Evolutionary conservation across 2,797 vertebrate genomes (phyloP), one percentile per base, ranked within the genome.

Genomic region (Microchirus variegatus): DNA sequence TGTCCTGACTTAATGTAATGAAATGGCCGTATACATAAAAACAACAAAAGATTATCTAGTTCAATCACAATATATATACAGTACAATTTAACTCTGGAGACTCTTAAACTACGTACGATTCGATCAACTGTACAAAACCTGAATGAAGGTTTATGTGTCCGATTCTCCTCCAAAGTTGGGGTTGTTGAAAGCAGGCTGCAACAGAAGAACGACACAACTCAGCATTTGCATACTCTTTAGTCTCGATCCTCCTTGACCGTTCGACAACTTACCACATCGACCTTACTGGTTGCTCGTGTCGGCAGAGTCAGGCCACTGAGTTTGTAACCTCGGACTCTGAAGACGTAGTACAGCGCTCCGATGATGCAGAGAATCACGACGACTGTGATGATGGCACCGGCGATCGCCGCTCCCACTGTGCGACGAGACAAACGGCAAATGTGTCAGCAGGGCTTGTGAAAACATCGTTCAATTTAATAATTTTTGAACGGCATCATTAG

Each of bases 131-230:
- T 63, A 74, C 60, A 82, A 64, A 77, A 37, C 11, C 0, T 26
- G 0, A 35, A 16, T 5, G 1, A 9, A 3, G 18, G 6, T 74
- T 90, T 77, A 92, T 26, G 80, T 77, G 19, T 92, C 81, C 0
- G 84, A 90, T 57, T 90, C 89, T 60, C 51, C 89, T 35, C 5
- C 1, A 6, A 93, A 94, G 83, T 94, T 94, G 1, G 93, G 93
- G 82, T 93, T 94, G 80, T 0, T 52, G 67, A 93, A 93, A 12
- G 85, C 46, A 5, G 91, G 89, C 93, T 94, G 91, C 6, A 85
- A 89, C 36, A 80, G 8, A 85, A 74, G n/a, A 69, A 70, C 1
- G 0, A 73, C 40, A 67, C 18, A 19, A 15, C 2, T 73, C 45
- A 67, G 17, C 36, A 19, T 62, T 45, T 10, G 22, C 5, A 47